phyloP scores from a whole-genome alignment of 2,797 vertebrate genomes.

The Karalla daura region DNA sequence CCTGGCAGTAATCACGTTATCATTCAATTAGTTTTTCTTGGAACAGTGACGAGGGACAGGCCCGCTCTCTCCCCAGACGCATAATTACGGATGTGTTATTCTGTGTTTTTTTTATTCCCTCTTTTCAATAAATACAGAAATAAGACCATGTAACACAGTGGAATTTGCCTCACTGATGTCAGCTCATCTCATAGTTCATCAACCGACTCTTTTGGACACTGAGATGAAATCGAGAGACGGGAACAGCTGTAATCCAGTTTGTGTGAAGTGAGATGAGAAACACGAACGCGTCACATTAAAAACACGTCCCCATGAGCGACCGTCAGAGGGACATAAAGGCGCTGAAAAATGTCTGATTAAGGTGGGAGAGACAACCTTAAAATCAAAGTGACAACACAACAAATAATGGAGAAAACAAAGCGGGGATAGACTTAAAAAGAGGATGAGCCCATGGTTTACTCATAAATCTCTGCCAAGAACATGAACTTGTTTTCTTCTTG shows the following conservation, averaged over 20 bases:
- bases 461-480: no score
- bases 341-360: background rate
- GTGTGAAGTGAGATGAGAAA: background rate
- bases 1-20: conserved; percentile 32
- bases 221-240: background rate
- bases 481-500: no score
- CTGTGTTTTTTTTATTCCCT: conserved; percentile 14
- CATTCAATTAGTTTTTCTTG: conserved; percentile 52
- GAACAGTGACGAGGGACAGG: conserved; percentile 21
- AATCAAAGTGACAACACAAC: no score
- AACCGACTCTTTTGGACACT: background rate
- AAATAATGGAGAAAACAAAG: no score
- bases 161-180: conserved; percentile 7
- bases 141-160: background rate
- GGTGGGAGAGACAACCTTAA: no score
- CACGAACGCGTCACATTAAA: background rate
- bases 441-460: no score
- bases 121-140: background rate
- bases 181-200: conserved; percentile 23
- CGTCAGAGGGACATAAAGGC: fast-evolving
- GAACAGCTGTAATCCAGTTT: conserved; percentile 5
- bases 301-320: background rate
- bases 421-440: no score
- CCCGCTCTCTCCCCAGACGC: conserved; percentile 21
- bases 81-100: conserved; percentile 18